Evolutionary conservation across 2,113 vertebrate genomes (phyloP).

Genomic region (Axis porcinus): DNA sequence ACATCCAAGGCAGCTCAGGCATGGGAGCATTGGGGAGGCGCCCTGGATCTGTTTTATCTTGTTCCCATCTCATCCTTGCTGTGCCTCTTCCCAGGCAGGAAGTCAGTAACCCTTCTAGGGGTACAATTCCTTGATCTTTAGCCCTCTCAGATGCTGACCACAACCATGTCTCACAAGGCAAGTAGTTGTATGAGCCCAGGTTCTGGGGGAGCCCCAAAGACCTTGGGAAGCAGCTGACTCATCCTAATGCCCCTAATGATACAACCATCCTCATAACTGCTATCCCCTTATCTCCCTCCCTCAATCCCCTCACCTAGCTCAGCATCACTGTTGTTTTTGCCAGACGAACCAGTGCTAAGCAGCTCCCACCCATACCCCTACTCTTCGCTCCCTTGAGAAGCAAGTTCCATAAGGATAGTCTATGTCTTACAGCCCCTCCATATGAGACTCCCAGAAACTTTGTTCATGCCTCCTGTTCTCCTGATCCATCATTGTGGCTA

Average conservation of each 20-base stretch:
- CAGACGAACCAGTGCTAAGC: background rate
- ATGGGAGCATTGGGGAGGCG: background rate
- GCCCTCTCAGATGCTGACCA: background rate
- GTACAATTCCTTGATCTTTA: background rate
- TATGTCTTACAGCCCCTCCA: background rate
- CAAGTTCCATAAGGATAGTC: no score
- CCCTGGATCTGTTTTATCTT: background rate
- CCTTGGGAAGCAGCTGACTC: background rate
- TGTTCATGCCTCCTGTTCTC: background rate
- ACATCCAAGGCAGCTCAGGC: background rate
- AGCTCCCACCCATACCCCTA: no score
- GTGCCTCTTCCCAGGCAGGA: background rate
- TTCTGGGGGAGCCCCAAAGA: background rate
- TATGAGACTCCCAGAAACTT: background rate
- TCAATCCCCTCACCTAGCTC: background rate
- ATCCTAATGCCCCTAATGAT: background rate
- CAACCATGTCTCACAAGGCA: background rate
- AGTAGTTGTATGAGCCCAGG: background rate
- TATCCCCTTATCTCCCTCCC: background rate
- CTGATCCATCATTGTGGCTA: rapidly evolving
- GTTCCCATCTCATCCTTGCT: background rate
- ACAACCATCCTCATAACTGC: background rate
- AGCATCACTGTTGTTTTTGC: no score
- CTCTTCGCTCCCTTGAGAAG: background rate
- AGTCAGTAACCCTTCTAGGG: no score